phyloP scores from a whole-genome alignment of 2,888 invertebrate genomes.

The Therioaphis trifolii region DNA sequence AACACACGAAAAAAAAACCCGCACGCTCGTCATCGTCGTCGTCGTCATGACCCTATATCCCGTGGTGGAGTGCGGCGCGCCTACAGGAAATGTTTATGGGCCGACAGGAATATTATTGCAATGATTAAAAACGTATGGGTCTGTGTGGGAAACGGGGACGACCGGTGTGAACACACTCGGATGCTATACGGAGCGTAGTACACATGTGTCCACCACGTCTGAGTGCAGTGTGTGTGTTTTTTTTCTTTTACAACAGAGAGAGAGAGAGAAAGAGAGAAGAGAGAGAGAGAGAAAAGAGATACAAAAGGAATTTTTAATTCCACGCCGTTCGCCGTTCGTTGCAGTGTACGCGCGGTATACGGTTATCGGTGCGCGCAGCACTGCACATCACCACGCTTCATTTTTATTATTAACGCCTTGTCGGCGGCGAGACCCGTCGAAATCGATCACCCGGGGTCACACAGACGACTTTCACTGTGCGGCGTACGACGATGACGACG shows the following conservation, averaged over 20 bases:
- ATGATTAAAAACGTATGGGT: neutral
- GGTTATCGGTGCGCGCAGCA: neutral
- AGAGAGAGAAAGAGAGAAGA: neutral
- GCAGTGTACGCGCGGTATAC: neutral
- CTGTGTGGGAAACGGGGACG: conserved; percentile 22
- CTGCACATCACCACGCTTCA: too few relatives aligned
- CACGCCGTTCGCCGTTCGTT: neutral
- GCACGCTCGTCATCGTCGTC: too few relatives aligned
- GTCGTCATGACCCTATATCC: neutral
- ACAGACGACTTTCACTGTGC: neutral
- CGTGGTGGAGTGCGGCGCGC: neutral
- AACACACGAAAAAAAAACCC: too few relatives aligned
- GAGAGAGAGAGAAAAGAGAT: neutral
- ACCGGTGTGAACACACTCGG: neutral
- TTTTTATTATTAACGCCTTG: too few relatives aligned
- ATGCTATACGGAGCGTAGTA: neutral
- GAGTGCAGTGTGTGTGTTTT: neutral
- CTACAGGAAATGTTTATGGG: conserved; percentile 35
- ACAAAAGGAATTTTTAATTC: neutral
- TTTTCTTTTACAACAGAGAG: neutral
- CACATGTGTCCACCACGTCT: neutral
- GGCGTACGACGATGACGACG: neutral
- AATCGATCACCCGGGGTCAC: too few relatives aligned
- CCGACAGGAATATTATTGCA: neutral
- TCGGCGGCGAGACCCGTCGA: too few relatives aligned